Conservation (phyloP, 2,888 invertebrate species). For the Caradrina clavipalpis region DNA sequence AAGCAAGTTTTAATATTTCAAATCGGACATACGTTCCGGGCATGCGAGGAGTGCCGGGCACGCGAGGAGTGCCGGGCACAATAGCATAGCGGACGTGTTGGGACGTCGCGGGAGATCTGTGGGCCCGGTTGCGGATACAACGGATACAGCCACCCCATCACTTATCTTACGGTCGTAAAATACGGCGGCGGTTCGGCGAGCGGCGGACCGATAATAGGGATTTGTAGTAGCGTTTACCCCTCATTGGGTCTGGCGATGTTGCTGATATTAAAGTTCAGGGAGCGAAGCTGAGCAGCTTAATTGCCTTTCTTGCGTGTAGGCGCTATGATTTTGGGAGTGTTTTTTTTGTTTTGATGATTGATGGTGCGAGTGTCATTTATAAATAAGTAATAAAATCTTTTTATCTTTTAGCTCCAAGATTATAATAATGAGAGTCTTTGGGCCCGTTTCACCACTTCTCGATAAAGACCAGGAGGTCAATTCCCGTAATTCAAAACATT, state of each 20-base stretch:
- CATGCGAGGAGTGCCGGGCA: constrained; percentile 5
- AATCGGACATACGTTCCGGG: constrained; percentile 44
- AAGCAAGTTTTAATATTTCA: constrained; percentile 60
- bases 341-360: background rate
- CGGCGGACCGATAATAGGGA: constrained; percentile 37
- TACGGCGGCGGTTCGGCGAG: constrained; percentile 20
- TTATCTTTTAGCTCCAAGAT: too few relatives aligned
- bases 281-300: constrained; percentile 7
- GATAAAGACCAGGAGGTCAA: too few relatives aligned
- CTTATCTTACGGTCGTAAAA: constrained; percentile 49
- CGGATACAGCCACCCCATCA: constrained; percentile 43
- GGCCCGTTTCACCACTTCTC: too few relatives aligned
- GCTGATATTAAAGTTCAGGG: constrained; percentile 35
- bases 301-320: background rate
- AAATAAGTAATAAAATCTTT: too few relatives aligned
- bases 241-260: constrained; percentile 29
- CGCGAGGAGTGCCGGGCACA: background rate
- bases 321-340: background rate
- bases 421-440: too few relatives aligned
- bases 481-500: too few relatives aligned
- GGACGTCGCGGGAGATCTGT: constrained; percentile 27
- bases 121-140: constrained; percentile 31
- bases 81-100: background rate
- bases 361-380: background rate
- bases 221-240: constrained; percentile 46